Evolutionary conservation across 1,140 invertebrate species (phyloP).

Genomic region (Drosophila elegans): DNA sequence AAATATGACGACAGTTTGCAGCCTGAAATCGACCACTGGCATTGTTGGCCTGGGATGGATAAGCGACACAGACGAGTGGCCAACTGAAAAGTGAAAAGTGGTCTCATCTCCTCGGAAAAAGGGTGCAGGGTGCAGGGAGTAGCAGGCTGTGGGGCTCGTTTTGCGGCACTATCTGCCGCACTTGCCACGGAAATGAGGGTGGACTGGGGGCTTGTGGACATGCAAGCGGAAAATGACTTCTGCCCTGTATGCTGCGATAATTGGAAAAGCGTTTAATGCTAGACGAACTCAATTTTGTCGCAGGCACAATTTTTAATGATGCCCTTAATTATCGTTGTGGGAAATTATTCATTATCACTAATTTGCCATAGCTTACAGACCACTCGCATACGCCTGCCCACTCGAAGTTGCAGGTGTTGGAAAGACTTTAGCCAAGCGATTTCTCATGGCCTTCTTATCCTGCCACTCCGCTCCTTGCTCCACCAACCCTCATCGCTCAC

Average conservation of each 20-base stretch:
- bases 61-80: constrained; percentile 44
- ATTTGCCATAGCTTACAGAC: constrained; percentile 50
- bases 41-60: constrained; percentile 44
- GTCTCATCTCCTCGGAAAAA: constrained; percentile 7
- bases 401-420: constrained; percentile 35
- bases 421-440: constrained; percentile 33
- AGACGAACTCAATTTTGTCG: constrained; percentile 54
- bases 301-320: constrained; percentile 71
- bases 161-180: constrained; percentile 38
- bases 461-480: constrained; percentile 19
- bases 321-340: constrained; percentile 71
- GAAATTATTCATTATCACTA: constrained; percentile 80
- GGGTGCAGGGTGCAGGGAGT: not conserved
- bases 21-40: constrained; percentile 36
- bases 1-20: constrained; percentile 48
- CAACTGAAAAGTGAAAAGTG: constrained; percentile 52
- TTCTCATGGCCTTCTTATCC: constrained; percentile 21
- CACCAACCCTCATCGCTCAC: constrained; percentile 11
- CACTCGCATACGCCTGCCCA: constrained; percentile 35
- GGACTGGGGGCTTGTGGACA: constrained; percentile 52
- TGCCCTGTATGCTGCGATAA: constrained; percentile 61
- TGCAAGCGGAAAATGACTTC: constrained; percentile 79
- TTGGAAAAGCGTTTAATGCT: constrained; percentile 73
- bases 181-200: constrained; percentile 41
- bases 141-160: constrained; percentile 1